Evolutionary conservation across 2,113 vertebrate genomes (phyloP).

Genomic region (Stigmatopora nigra): DNA sequence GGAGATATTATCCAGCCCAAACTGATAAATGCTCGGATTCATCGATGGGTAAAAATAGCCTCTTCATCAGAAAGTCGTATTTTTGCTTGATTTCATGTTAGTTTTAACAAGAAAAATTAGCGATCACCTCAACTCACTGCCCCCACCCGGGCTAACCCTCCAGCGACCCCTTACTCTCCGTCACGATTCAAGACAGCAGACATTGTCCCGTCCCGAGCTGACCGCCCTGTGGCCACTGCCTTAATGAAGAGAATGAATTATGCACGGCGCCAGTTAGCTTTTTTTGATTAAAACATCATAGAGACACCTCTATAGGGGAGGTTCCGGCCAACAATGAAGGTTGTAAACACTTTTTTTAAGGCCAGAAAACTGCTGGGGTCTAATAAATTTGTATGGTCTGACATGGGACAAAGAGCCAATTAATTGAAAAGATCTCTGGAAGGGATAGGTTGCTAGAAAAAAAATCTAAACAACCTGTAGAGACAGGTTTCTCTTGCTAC

Average conservation of each 20-base stretch:
- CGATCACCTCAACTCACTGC: background rate
- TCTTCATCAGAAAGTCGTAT: background rate
- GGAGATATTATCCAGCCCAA: background rate
- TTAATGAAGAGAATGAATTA: constrained; percentile 72
- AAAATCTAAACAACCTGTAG: constrained; percentile 80
- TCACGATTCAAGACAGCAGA: constrained; percentile 52
- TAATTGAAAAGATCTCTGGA: constrained; percentile 90
- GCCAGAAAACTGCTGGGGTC: constrained; percentile 86
- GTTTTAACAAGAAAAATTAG: background rate
- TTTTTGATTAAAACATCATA: constrained; percentile 98
- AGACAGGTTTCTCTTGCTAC: background rate
- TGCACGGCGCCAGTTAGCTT: constrained; percentile 83
- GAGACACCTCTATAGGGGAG: constrained; percentile 76
- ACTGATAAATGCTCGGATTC: background rate
- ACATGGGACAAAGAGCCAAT: constrained; percentile 92
- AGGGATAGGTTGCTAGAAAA: constrained; percentile 76
- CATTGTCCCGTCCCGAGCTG: constrained; percentile 60
- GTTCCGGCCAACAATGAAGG: constrained; percentile 85
- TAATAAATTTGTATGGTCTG: constrained; percentile 99
- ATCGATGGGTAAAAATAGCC: background rate
- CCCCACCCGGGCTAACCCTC: constrained; percentile 49
- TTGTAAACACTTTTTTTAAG: constrained; percentile 75
- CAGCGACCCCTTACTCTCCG: constrained; percentile 43
- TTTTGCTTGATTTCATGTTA: background rate
- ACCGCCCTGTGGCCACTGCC: constrained; percentile 56